phyloP scores from a whole-genome alignment of 2,888 invertebrate species.

The Hydropsyche betteni region DNA sequence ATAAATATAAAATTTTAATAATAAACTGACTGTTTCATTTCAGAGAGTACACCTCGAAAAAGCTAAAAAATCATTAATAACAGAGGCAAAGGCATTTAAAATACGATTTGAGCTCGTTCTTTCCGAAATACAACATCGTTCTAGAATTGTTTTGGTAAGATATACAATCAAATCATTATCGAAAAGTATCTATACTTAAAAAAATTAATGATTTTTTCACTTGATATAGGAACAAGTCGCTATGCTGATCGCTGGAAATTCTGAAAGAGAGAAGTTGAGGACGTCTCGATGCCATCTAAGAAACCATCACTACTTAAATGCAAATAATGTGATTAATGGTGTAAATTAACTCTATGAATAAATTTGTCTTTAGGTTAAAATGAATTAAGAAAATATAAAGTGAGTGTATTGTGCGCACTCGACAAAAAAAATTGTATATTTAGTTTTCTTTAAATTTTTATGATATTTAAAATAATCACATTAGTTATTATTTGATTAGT shows the following conservation, averaged over 20 bases:
- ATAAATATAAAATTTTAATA: background rate
- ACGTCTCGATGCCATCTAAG: slow-evolving; percentile 61
- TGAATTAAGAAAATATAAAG: background rate
- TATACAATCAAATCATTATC: background rate
- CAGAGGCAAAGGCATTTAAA: slow-evolving; percentile 64
- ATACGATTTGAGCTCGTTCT: slow-evolving; percentile 61
- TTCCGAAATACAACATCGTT: slow-evolving; percentile 64
- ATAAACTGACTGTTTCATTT: slow-evolving; percentile 49
- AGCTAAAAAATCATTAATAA: slow-evolving; percentile 57
- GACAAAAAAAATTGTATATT: too few species aligned
- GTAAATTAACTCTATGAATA: slow-evolving; percentile 56
- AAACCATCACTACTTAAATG: slow-evolving; percentile 57
- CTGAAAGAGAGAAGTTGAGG: slow-evolving; percentile 69
- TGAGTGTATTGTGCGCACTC: too few species aligned
- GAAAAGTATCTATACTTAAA: too few species aligned
- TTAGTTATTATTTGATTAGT: too few species aligned
- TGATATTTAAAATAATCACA: too few species aligned
- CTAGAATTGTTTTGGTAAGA: slow-evolving; percentile 66
- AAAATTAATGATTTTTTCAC: background rate
- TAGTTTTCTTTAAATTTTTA: too few species aligned
- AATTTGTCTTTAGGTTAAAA: too few species aligned
- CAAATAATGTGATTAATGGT: slow-evolving; percentile 61
- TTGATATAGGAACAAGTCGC: slow-evolving; percentile 70
- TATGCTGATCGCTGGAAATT: slow-evolving; percentile 72
- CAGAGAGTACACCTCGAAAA: slow-evolving; percentile 71